A percentile compares a stretch with the other conserved stretches of the same genome.
phyloP scores from a whole-genome alignment of 2,113 vertebrate genomes.

The Phaethornis superciliosus region DNA sequence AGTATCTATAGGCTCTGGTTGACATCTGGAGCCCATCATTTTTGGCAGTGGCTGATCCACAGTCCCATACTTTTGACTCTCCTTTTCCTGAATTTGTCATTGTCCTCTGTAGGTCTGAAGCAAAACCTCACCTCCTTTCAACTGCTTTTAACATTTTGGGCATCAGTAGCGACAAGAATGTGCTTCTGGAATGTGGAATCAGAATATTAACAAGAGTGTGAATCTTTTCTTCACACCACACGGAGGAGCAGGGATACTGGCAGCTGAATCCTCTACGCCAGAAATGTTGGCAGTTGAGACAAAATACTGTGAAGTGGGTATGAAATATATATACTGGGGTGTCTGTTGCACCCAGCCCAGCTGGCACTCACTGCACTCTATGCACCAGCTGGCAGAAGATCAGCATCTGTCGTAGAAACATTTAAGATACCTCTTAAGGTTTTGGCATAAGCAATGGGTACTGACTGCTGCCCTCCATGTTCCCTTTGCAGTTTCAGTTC shows the following conservation, averaged over 20 bases:
- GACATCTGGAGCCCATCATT: constrained; percentile 29
- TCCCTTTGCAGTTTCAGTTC: not conserved
- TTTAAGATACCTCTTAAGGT: constrained; percentile 16
- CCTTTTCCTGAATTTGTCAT: not conserved
- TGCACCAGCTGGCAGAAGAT: constrained; percentile 24
- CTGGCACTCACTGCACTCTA: not conserved
- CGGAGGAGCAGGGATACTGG: not conserved
- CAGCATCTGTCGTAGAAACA: not conserved
- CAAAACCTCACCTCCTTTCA: not conserved
- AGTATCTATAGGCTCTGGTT: constrained; percentile 16
- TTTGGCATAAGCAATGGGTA: not conserved
- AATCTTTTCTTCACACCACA: not conserved
- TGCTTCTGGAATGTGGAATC: constrained; percentile 5
- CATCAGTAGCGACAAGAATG: not conserved
- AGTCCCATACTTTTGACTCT: not conserved
- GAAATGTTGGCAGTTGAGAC: not conserved
- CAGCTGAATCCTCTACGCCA: constrained; percentile 3
- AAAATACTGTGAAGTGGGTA: constrained; percentile 33
- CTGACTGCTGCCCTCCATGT: not conserved
- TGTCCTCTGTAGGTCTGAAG: not conserved
- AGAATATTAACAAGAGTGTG: not conserved
- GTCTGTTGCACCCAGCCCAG: not conserved
- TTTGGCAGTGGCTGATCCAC: not conserved
- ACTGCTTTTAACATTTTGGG: not conserved
- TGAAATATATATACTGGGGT: not conserved